phyloP scores from a whole-genome alignment of 2,113 vertebrate species.

The Rallus limicola region DNA sequence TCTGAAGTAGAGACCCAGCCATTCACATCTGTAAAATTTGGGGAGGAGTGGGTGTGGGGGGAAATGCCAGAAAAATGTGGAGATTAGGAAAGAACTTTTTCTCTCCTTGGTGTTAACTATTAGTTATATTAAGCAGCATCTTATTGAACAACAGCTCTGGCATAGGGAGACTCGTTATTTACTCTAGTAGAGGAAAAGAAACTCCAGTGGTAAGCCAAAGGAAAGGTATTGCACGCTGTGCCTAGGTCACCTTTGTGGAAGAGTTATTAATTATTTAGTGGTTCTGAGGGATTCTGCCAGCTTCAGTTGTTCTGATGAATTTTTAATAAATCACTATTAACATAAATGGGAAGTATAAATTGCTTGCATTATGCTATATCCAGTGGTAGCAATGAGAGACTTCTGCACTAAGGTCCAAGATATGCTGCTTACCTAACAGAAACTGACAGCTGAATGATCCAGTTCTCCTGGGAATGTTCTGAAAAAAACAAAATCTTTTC shows the following conservation, averaged over 20 bases:
- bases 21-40: background rate
- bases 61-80: background rate
- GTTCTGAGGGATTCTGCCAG: slow-evolving; percentile 31
- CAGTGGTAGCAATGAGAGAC: background rate
- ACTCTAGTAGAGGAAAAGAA: background rate
- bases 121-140: background rate
- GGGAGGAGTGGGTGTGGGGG: too few species aligned
- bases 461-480: background rate
- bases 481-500: background rate
- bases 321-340: slow-evolving; percentile 65
- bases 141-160: background rate
- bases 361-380: slow-evolving; percentile 33
- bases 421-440: slow-evolving; percentile 24
- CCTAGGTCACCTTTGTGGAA: slow-evolving; percentile 55
- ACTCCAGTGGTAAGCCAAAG: slow-evolving; percentile 15
- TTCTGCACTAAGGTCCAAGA: slow-evolving; percentile 18
- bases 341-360: slow-evolving; percentile 58
- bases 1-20: background rate
- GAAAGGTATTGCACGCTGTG: background rate
- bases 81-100: background rate
- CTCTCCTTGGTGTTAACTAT: background rate
- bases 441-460: slow-evolving; percentile 32
- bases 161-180: background rate
- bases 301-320: slow-evolving; percentile 52
- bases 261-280: slow-evolving; percentile 53